These are phyloP conservation scores for Galbula dea DNA, from an alignment of 2,113 vertebrate species.

Conservation along the genomic window DNA sequence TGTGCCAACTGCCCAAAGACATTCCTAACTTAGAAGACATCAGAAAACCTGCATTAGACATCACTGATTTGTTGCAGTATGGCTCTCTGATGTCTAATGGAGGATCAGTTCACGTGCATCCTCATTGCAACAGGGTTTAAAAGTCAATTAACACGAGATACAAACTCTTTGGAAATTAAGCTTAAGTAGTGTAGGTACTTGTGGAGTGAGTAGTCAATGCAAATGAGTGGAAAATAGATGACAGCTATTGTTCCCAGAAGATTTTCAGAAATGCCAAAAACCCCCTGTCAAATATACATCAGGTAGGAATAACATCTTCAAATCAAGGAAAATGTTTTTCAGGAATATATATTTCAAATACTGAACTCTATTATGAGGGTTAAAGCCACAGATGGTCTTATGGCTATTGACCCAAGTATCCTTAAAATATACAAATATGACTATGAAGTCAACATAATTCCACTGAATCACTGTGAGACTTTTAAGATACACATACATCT, in stretches of 20 bases:
- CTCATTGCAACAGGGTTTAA: background rate
- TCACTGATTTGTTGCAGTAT: background rate
- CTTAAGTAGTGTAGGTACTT: background rate
- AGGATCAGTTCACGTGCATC: background rate
- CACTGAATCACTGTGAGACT: background rate
- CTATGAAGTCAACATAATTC: background rate
- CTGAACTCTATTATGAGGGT: background rate
- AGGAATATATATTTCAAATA: background rate
- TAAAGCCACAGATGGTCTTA: background rate
- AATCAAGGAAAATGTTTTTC: background rate
- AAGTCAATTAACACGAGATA: background rate
- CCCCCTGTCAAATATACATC: rapidly evolving
- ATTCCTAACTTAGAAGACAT: background rate
- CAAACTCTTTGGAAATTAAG: background rate
- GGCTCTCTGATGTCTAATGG: background rate
- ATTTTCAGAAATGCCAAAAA: background rate
- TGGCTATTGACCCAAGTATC: background rate
- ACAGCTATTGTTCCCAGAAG: background rate
- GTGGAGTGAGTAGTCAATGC: background rate
- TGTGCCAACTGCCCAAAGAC: background rate
- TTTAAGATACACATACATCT: background rate
- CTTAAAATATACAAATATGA: background rate
- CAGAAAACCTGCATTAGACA: background rate
- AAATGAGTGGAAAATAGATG: background rate
- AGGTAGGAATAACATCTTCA: background rate